Evolutionary conservation across 2,113 vertebrate genomes (phyloP).

Genomic region (Vicugna pacos): DNA sequence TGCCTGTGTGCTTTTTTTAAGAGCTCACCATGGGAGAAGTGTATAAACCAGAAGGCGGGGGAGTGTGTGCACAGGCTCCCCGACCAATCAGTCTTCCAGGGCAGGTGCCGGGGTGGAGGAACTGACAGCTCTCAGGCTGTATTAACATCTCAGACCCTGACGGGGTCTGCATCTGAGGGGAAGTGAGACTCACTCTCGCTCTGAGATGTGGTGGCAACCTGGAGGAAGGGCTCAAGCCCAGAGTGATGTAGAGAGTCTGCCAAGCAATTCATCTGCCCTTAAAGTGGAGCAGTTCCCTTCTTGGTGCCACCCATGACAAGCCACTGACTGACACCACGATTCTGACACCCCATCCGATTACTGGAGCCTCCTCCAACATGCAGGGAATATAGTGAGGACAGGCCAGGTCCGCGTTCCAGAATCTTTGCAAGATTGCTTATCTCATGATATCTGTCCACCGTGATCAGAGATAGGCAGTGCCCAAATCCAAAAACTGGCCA

Average conservation of each 20-base stretch:
- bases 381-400: background rate
- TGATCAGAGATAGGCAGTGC: background rate
- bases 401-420: background rate
- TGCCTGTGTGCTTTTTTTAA: background rate
- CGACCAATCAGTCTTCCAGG: background rate
- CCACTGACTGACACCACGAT: background rate
- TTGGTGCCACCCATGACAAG: background rate
- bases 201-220: background rate
- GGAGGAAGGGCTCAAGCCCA: background rate
- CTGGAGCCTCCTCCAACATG: background rate
- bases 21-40: background rate
- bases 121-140: background rate
- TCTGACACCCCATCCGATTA: background rate
- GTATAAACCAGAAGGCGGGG: no score
- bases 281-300: background rate
- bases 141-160: background rate
- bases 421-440: background rate
- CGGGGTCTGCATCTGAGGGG: background rate
- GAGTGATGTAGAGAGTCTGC: background rate
- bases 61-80: background rate
- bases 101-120: slow-evolving; percentile 12
- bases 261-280: background rate
- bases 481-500: background rate
- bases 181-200: background rate
- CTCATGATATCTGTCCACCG: background rate